Base-by-base conservation (phyloP, 2,888 invertebrate species). In the Griposia aprilina region DNA sequence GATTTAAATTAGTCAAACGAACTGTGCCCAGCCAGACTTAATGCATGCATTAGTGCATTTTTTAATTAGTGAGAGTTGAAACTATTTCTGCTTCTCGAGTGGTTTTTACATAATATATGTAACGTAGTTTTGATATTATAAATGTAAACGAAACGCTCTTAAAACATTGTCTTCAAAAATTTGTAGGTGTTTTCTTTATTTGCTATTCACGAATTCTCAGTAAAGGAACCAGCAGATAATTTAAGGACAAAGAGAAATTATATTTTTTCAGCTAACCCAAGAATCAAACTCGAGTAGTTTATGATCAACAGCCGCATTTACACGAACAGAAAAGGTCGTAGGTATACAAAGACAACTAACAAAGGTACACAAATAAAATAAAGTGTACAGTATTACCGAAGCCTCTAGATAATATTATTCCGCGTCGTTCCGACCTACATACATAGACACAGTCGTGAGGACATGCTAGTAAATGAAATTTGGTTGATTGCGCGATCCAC, bases 381-480 rank as follows among this genome's bases (percentile, higher is more conserved):
- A 69, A 71, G 17, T 60, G 45, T 59, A 23, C 20, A 66, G 26
- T 75, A 69, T 76, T 2, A 2, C 45, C 30, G 23, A 80, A 67
- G 66, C 59, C 83, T 65, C 66, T 68, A 83, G 76, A 70, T 81
- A 86, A 88, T 83, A 80, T 88, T 76, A 92, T 90, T 90, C 90
- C 72, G 83, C 74, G 80, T 88, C 85, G 86, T 81, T 83, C 66
- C 82, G 90, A 90, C 91, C 93, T 88, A 91, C 89, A 89, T 92
- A 87, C 81, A 86, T 86, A 82, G 74, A 41, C 45, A 74, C 70
- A 75, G 30, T 10, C 30, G 30, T 87, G 91, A 93, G 92, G 93
- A 91, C 91, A 76, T 15, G 89, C 91, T 90, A 88, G 87, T 91
- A 90, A 92, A 93, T 90, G 78, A 90, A 91, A 91, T 93, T 93